phyloP scores from a whole-genome alignment of 2,113 vertebrate species.

The Oryzias javanicus region DNA sequence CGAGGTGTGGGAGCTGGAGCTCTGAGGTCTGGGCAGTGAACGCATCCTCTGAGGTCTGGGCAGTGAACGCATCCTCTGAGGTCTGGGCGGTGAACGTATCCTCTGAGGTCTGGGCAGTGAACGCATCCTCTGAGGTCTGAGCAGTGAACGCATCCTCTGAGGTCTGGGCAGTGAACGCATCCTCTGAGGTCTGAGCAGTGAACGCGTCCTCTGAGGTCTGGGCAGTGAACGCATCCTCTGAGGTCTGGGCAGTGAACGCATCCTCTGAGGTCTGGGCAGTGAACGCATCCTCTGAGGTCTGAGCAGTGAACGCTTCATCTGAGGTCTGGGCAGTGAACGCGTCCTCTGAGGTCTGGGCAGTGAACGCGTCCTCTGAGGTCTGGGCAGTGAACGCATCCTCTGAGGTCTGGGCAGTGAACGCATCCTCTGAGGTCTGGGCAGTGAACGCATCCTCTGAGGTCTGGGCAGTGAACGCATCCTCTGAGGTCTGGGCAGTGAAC shows the following conservation, averaged over 20 bases:
- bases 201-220: neutral
- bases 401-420: conserved; percentile 7
- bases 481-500: conserved; percentile 5
- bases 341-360: conserved; percentile 3
- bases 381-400: conserved; percentile 4
- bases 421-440: conserved; percentile 3
- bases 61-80: conserved; percentile 4
- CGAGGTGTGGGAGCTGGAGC: conserved; percentile 1
- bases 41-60: conserved; percentile 2
- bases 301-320: too few species aligned
- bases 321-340: conserved; percentile 9
- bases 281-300: conserved; percentile 6
- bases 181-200: too few species aligned
- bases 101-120: conserved; percentile 3
- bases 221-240: conserved; percentile 2
- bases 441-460: conserved; percentile 4
- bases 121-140: too few species aligned
- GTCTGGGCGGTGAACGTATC: too few species aligned
- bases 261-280: conserved; percentile 2
- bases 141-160: too few species aligned
- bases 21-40: conserved; percentile 6
- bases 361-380: conserved; percentile 3
- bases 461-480: conserved; percentile 5
- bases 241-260: conserved; percentile 11
- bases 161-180: conserved; percentile 8